Evolutionary conservation across 2,797 vertebrate genomes (phyloP).

Genomic region (Megalops cyprinoides): DNA sequence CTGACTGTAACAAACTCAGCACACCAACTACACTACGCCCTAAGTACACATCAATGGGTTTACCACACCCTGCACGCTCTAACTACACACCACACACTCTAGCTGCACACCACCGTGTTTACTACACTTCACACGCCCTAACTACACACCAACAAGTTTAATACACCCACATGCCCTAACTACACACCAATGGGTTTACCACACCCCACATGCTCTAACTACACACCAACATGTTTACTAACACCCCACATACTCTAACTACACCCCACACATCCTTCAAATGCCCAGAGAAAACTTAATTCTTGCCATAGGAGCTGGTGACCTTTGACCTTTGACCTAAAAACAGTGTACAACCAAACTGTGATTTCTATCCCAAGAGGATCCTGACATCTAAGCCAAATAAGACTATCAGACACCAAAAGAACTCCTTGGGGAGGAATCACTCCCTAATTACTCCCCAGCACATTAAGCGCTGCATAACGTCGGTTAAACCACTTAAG

Average conservation of each 20-base stretch:
- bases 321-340: background rate
- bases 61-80: too few species aligned
- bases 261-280: background rate
- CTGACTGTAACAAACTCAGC: background rate
- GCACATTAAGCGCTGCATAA: too few species aligned
- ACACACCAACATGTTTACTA: background rate
- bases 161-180: too few species aligned
- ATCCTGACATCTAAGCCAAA: background rate
- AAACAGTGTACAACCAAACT: background rate
- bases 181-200: too few species aligned
- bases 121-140: too few species aligned
- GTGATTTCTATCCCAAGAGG: background rate
- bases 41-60: too few species aligned
- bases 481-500: background rate
- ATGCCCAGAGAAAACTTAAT: background rate
- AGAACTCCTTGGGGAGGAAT: background rate
- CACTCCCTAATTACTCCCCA: too few species aligned
- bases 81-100: too few species aligned
- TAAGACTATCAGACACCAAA: background rate
- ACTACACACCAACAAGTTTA: too few species aligned
- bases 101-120: too few species aligned
- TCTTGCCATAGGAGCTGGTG: background rate
- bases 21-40: too few species aligned
- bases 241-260: background rate
- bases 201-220: too few species aligned